phyloP scores from a whole-genome alignment of 2,113 vertebrate species.

The Brachionichthys hirsutus region DNA sequence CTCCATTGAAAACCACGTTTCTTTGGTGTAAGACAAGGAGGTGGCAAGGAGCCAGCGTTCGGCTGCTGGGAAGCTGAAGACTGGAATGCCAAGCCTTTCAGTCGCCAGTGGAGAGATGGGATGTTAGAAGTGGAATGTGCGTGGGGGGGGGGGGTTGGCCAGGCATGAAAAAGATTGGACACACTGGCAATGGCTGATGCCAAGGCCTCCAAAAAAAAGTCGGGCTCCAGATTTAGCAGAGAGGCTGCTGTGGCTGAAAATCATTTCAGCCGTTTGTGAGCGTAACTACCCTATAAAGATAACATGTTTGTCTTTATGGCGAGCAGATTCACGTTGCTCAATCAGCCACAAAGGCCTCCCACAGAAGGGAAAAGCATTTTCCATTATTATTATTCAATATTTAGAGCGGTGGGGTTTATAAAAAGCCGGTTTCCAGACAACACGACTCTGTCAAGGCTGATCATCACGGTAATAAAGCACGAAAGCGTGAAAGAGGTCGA shows the following conservation, averaged over 20 bases:
- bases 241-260: slow-evolving; percentile 26
- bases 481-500: slow-evolving; percentile 10
- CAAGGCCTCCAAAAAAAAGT: slow-evolving; percentile 49
- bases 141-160: slow-evolving; percentile 51
- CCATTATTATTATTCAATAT: slow-evolving; percentile 33
- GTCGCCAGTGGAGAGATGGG: slow-evolving; percentile 52
- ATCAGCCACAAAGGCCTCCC: slow-evolving; percentile 7
- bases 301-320: no score
- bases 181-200: slow-evolving; percentile 50
- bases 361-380: slow-evolving; percentile 21
- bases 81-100: slow-evolving; percentile 57
- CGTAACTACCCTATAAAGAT: no score
- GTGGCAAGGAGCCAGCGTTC: slow-evolving; percentile 49
- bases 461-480: slow-evolving; percentile 4
- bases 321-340: slow-evolving; percentile 12
- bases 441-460: neutral
- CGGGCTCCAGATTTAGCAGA: slow-evolving; percentile 56
- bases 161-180: slow-evolving; percentile 66
- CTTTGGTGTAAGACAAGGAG: slow-evolving; percentile 47
- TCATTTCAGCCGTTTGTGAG: neutral
- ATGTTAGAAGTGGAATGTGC: slow-evolving; percentile 63
- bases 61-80: slow-evolving; percentile 41
- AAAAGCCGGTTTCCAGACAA: neutral
- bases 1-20: slow-evolving; percentile 47
- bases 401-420: slow-evolving; percentile 18